Evolutionary conservation across 2,888 invertebrate species (phyloP), one percentile per base, ranked within the genome.

Genomic region (Caenorhabditis uteleia): DNA sequence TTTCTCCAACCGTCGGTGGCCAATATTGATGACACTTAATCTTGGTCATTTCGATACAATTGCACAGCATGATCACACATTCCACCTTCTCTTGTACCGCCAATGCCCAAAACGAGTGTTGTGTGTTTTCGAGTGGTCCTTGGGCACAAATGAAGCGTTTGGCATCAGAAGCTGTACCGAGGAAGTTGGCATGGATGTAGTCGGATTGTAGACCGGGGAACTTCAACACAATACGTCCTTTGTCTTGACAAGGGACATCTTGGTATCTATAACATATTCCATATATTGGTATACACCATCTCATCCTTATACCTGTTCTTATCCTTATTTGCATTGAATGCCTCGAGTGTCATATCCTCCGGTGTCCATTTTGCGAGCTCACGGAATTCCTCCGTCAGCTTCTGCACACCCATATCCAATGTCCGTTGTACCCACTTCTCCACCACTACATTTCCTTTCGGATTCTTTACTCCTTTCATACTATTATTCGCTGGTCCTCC

Each of bases 61-160:
- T 72, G 59, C 78, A 79, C 21, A 78, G 56, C 70, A 70, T 70
- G 12, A 70, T 38, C 25, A 67, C 55, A 33, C 20, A 26, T 18
- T 66, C 61, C 14, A 40, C 57, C 23, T 58, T 47, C 43, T 68
- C 57, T 36, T 65, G 54, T 2, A 65, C 46, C 6, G 57, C 39
- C 68, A 68, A 66, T 14, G 60, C 56, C 70, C 70, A 70, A 29
- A 70, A 70, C 29, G 58, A 42, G 44, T 27, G 29, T 26, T 53
- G 56, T 0, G 70, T 70, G 14, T 50, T 49, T 31, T 67, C 67
- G 16, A 68, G 51, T 10, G 70, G 70, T 8, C 70, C 70, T 27
- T 75, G 75, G 2, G 75, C 66, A 42, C 75, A 75, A 40, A 75
- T 74, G 55, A 75, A 75, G 3, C 76, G 62, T 27, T 74, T 59